These are phyloP conservation scores for Xiphorhynchus elegans DNA, from an alignment of 2,113 vertebrate species.

Conservation along the genomic window DNA sequence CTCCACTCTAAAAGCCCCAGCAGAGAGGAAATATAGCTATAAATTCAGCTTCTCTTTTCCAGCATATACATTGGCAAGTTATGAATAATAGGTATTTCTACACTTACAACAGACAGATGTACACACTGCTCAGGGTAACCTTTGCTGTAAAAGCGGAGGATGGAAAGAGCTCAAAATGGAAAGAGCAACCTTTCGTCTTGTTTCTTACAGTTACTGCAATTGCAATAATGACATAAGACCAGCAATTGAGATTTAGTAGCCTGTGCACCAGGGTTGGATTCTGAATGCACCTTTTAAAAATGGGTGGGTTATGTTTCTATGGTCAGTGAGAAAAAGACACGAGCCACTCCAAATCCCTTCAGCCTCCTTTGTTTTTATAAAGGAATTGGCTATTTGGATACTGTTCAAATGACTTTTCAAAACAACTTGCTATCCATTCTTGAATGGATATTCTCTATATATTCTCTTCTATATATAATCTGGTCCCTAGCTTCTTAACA, in stretches of 20 bases:
- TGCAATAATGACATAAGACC: slow-evolving; percentile 2
- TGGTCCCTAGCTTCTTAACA: not conserved
- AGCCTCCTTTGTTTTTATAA: not conserved
- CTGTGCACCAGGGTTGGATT: not conserved
- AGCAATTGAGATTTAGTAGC: slow-evolving; percentile 8
- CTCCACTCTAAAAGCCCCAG: not conserved
- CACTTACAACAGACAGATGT: slow-evolving; percentile 11
- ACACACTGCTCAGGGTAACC: slow-evolving; percentile 20
- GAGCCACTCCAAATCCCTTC: not conserved
- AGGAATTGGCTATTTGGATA: not conserved
- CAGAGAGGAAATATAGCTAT: slow-evolving; percentile 31
- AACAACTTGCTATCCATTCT: not conserved
- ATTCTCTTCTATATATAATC: not conserved
- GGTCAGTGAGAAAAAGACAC: not conserved
- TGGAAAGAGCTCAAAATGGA: not conserved
- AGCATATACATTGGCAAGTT: slow-evolving; percentile 24
- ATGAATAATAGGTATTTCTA: slow-evolving; percentile 36
- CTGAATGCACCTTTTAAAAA: not conserved
- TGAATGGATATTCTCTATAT: not conserved
- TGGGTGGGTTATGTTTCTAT: not conserved
- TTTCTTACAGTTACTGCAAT: slow-evolving; percentile 6
- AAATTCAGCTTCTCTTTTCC: slow-evolving; percentile 47
- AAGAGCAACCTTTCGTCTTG: slow-evolving; percentile 27
- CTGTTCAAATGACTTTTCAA: not conserved
- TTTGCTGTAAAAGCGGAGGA: not conserved